Conservation (phyloP, 2,888 invertebrate species). For the Campoletis raptor region DNA sequence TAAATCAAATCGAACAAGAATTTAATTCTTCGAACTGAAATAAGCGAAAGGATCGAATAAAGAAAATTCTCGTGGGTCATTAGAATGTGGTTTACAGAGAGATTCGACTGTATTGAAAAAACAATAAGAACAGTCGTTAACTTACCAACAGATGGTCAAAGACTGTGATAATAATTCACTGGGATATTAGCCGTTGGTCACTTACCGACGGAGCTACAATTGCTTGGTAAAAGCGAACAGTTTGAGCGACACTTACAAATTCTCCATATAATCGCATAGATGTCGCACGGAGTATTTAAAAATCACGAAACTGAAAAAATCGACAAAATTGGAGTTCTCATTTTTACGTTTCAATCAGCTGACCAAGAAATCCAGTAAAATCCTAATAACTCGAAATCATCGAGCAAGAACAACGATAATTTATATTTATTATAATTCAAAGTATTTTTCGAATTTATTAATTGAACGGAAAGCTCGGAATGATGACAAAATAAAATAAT, state of each 20-base stretch:
- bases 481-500: conserved; percentile 75
- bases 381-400: neutral
- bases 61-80: neutral
- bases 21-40: neutral
- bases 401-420: neutral
- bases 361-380: neutral
- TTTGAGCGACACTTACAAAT: neutral
- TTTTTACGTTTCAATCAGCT: neutral
- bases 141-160: neutral
- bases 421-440: neutral
- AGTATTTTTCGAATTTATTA: neutral
- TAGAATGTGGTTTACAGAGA: neutral
- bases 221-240: neutral
- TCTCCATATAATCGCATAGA: neutral
- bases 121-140: neutral
- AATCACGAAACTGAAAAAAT: neutral
- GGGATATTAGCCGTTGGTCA: neutral
- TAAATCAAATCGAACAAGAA: too few relatives aligned
- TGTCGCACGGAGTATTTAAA: neutral
- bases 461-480: conserved; percentile 23
- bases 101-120: neutral
- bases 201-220: neutral
- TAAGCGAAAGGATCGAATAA: neutral
- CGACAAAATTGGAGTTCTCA: neutral
- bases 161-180: neutral